phyloP scores from a whole-genome alignment of 1,140 invertebrate genomes.

The Drosophila tropicalis region DNA sequence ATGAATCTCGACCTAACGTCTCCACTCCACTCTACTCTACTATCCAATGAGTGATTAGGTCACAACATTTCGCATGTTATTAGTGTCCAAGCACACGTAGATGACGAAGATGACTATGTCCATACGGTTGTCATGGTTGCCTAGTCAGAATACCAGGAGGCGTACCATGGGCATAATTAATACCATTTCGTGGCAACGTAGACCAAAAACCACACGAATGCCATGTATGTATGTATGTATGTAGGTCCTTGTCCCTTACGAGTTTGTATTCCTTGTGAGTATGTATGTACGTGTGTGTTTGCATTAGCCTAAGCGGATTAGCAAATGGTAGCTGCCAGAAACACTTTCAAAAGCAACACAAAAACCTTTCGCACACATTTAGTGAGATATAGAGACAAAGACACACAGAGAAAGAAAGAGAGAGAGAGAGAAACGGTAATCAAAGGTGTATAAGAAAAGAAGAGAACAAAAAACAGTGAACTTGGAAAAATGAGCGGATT shows the following conservation, averaged over 20 bases:
- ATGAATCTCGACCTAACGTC: conserved; percentile 13
- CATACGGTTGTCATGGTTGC: conserved; percentile 1
- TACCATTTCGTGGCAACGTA: conserved; percentile 35
- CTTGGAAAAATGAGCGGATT: conserved; percentile 85
- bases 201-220: conserved; percentile 42
- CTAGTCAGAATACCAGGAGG: background rate
- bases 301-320: conserved; percentile 62
- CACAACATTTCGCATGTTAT: conserved; percentile 19
- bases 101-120: background rate
- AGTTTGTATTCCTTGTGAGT: background rate
- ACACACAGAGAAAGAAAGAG: background rate
- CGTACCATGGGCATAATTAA: conserved; percentile 50
- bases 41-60: conserved; percentile 19
- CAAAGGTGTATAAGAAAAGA: conserved; percentile 20
- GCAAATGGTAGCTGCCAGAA: conserved; percentile 17
- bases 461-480: conserved; percentile 13
- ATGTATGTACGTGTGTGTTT: conserved; percentile 5
- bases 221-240: too few relatives aligned
- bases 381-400: background rate
- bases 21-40: background rate
- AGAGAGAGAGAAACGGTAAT: background rate
- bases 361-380: background rate
- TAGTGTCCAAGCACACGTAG: conserved; percentile 8
- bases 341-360: conserved; percentile 29
- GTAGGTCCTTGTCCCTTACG: background rate